These are phyloP conservation scores for Tetranychus urticae DNA, from an alignment of 1,140 invertebrate genomes.

Conservation along the genomic window DNA sequence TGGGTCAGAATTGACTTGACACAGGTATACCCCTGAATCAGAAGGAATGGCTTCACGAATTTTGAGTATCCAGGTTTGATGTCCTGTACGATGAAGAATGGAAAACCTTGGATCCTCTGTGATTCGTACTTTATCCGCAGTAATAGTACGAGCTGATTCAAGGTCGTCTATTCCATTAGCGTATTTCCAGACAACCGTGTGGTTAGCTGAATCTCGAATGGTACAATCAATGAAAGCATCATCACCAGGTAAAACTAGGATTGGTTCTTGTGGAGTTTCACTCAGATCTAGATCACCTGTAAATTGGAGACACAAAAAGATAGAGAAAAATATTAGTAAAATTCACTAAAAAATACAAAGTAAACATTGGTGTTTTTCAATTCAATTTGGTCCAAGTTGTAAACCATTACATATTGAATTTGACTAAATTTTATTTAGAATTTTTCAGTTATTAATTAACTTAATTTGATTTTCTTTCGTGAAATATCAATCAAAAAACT, in stretches of 20 bases:
- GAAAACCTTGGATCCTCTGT: slow-evolving; percentile 39
- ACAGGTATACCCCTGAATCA: slow-evolving; percentile 51
- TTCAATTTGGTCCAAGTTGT: too few species aligned
- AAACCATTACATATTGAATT: too few species aligned
- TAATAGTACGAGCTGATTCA: slow-evolving; percentile 22
- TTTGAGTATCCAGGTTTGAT: slow-evolving; percentile 54
- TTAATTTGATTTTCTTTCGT: too few species aligned
- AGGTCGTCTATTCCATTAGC: neutral
- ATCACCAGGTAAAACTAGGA: slow-evolving; percentile 12
- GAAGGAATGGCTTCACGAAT: slow-evolving; percentile 36
- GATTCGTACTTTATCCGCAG: slow-evolving; percentile 41
- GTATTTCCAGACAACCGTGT: slow-evolving; percentile 13
- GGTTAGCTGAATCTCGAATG: slow-evolving; percentile 13
- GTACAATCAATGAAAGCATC: slow-evolving; percentile 14
- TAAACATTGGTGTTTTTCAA: too few species aligned
- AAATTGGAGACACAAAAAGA: too few species aligned
- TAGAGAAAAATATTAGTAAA: too few species aligned
- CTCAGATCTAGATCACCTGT: too few species aligned
- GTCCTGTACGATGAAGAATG: slow-evolving; percentile 45
- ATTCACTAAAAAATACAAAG: too few species aligned
- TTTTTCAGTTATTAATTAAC: too few species aligned
- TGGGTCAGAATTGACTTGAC: slow-evolving; percentile 55
- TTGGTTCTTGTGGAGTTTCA: slow-evolving; percentile 13
- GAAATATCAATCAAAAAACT: too few species aligned
- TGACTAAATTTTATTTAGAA: too few species aligned